Evolutionary conservation across 2,888 invertebrate genomes (phyloP).

Genomic region (Thumatha senex): DNA sequence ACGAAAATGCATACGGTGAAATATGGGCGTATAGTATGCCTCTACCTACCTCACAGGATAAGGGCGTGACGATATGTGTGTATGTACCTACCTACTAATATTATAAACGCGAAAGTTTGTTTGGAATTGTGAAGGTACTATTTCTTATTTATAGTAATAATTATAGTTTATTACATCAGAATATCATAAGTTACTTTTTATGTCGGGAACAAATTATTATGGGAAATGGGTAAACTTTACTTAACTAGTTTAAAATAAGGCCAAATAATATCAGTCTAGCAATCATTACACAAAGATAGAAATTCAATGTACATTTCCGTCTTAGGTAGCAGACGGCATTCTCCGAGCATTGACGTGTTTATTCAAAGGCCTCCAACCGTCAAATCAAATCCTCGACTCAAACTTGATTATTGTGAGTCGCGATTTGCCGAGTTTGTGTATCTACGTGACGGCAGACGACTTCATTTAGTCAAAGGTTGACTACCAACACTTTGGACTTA

Average conservation of each 20-base stretch:
- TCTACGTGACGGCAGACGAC: slow-evolving; percentile 48
- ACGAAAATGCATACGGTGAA: too few species aligned
- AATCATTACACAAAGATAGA: not conserved
- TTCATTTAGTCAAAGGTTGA: slow-evolving; percentile 47
- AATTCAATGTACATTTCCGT: not conserved
- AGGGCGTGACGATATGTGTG: too few species aligned
- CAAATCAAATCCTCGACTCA: slow-evolving; percentile 42
- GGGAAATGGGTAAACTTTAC: too few species aligned
- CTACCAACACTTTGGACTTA: slow-evolving; percentile 7
- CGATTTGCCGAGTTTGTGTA: slow-evolving; percentile 52
- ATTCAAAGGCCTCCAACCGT: slow-evolving; percentile 19
- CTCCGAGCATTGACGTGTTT: slow-evolving; percentile 7
- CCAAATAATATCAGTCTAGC: not conserved
- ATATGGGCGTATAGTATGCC: too few species aligned
- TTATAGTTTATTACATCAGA: too few species aligned
- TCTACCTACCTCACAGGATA: too few species aligned
- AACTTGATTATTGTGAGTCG: slow-evolving; percentile 52
- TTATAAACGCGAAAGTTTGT: too few species aligned
- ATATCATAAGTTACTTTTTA: too few species aligned
- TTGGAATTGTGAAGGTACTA: too few species aligned
- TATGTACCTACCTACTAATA: too few species aligned
- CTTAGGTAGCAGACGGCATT: not conserved
- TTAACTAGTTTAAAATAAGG: not conserved
- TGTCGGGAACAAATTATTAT: too few species aligned
- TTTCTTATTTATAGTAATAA: too few species aligned